Conservation (phyloP, 2,888 invertebrate species). For the Halictus quadricinctus region DNA sequence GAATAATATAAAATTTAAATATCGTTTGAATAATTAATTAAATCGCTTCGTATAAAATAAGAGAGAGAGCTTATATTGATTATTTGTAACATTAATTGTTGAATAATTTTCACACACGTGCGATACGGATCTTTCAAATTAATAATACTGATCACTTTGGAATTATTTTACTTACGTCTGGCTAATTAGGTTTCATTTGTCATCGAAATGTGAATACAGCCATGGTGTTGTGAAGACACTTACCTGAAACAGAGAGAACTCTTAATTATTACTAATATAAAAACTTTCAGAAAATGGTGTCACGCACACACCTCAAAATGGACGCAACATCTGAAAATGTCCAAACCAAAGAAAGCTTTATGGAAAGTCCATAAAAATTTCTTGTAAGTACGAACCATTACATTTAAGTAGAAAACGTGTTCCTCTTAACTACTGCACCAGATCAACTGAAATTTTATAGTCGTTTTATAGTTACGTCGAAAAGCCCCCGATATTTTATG, state of each 20-base stretch:
- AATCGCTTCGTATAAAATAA: not conserved
- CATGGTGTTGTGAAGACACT: not conserved
- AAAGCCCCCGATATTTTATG: not conserved
- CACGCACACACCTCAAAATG: too few relatives aligned
- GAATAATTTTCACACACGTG: not conserved
- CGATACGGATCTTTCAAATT: not conserved
- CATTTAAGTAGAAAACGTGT: not conserved
- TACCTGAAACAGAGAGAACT: constrained; percentile 32
- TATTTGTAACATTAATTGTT: not conserved
- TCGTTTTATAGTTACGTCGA: not conserved
- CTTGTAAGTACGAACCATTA: not conserved
- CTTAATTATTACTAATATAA: not conserved
- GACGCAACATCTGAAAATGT: not conserved
- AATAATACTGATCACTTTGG: not conserved
- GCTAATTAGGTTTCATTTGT: not conserved
- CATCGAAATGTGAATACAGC: too few relatives aligned
- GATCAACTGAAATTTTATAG: not conserved
- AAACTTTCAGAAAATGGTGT: not conserved
- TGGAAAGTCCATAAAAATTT: not conserved
- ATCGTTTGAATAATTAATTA: not conserved
- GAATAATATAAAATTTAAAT: not conserved
- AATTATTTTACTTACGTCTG: not conserved
- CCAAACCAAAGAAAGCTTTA: not conserved
- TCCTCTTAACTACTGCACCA: not conserved
- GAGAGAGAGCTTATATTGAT: not conserved